Evolutionary conservation across 2,888 invertebrate species (phyloP), one percentile per base, ranked within the genome.

Genomic region (Melanargia galathea): DNA sequence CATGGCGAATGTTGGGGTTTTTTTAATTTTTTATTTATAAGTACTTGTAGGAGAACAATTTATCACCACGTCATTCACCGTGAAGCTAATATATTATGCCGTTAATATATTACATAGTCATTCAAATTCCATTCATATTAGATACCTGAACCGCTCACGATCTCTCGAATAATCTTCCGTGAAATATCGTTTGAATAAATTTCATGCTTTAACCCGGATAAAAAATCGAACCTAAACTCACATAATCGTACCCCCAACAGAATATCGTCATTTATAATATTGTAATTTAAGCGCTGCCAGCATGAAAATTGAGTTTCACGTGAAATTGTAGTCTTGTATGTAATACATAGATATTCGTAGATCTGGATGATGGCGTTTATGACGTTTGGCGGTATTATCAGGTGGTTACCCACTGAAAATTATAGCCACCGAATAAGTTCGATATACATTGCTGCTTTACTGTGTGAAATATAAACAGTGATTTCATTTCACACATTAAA

Each of bases 121-220:
- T 72, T 71, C 69, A 71, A 74, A 75, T 73, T 72, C 46, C 60
- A 58, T 66, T 62, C 57, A 60, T 62, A 62, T 70, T 72, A 55
- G 55, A 55, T 55, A 75, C 74, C 72, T 73, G 71, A 66, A 68
- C 66, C 46, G 68, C 70, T 71, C 73, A 69, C 73, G 74, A 76
- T 78, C 79, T 73, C 67, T 67, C 73, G 66, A 74, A 79, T 77
- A 78, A 78, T 81, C 76, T 77, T 72, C 75, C 76, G 74, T 79
- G 71, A 79, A 81, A 81, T 78, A 77, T 77, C 76, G 80, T 81
- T 80, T 79, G 77, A 82, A 82, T 82, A 80, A 80, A 82, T 83
- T 82, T 80, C 75, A 71, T 73, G 75, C 70, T 66, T 63, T 71
- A 71, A 65, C 68, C 71, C 66, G 72, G 72, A 76, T 73, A 77